Conservation (phyloP, 2,888 invertebrate genomes). For the Cerastoderma edule region DNA sequence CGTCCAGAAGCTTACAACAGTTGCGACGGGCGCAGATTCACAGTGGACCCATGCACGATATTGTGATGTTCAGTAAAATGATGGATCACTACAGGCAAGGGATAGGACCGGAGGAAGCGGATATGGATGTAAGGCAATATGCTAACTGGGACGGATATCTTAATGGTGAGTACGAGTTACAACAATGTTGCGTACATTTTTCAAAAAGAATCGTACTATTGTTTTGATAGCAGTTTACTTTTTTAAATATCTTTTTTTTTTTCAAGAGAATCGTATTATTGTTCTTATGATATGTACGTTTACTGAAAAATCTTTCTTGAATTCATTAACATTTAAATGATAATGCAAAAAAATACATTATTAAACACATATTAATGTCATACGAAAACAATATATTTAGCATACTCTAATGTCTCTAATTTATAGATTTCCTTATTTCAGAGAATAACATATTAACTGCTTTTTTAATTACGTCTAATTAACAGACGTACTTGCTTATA, state of each 20-base stretch:
- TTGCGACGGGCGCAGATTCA: conserved; percentile 74
- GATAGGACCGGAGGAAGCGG: conserved; percentile 52
- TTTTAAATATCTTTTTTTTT: neutral
- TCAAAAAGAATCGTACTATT: too few relatives aligned
- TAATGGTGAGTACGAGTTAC: conserved; percentile 57
- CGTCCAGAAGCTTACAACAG: conserved; percentile 71
- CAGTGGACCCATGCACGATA: conserved; percentile 72
- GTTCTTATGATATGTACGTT: too few relatives aligned
- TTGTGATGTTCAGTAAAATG: conserved; percentile 71
- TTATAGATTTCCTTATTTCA: too few relatives aligned
- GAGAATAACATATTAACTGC: too few relatives aligned
- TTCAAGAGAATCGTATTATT: neutral
- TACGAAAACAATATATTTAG: too few relatives aligned
- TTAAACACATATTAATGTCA: too few relatives aligned
- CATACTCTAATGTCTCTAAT: too few relatives aligned
- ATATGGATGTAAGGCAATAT: conserved; percentile 52
- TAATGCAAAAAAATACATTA: too few relatives aligned
- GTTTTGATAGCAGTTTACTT: neutral
- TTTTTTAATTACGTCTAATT: too few relatives aligned
- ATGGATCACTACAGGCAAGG: conserved; percentile 66
- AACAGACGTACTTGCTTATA: too few relatives aligned
- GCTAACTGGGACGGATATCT: conserved; percentile 69
- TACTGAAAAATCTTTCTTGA: too few relatives aligned
- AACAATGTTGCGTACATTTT: neutral
- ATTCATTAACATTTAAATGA: too few relatives aligned